Evolutionary conservation across 2,888 invertebrate species (phyloP).

Genomic region (Caenorhabditis macrosperma): DNA sequence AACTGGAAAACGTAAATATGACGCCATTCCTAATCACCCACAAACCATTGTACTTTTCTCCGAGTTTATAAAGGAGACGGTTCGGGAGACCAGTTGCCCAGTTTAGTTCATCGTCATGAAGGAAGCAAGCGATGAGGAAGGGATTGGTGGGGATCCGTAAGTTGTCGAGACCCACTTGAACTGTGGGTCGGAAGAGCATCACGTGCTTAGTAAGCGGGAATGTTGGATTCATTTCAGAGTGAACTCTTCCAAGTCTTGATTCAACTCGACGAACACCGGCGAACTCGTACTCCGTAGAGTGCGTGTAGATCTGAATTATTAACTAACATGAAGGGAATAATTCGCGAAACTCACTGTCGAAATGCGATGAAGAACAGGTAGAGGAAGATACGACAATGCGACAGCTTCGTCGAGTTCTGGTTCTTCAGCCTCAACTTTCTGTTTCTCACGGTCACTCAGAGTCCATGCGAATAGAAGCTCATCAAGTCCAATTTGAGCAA

Average conservation of each 20-base stretch:
- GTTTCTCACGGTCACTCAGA: conserved; percentile 34
- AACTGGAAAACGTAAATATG: conserved; percentile 59
- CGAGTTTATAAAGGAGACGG: conserved; percentile 73
- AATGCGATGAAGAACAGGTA: conserved; percentile 56
- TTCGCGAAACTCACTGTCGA: conserved; percentile 31
- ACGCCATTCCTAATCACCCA: not conserved
- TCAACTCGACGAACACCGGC: conserved; percentile 60
- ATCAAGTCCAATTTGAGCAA: conserved; percentile 65
- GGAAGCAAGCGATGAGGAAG: conserved; percentile 73
- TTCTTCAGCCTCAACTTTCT: conserved; percentile 29
- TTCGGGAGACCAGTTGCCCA: conserved; percentile 74
- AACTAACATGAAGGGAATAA: not conserved
- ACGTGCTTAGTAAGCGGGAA: conserved; percentile 61
- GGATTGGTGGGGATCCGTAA: conserved; percentile 37
- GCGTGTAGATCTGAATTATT: conserved; percentile 48
- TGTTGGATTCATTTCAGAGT: conserved; percentile 31
- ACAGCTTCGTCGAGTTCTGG: conserved; percentile 31
- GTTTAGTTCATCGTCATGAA: conserved; percentile 68
- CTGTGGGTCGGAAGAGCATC: conserved; percentile 60
- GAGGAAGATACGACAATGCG: conserved; percentile 16
- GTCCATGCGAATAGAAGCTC: conserved; percentile 65
- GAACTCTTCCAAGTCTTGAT: conserved; percentile 48
- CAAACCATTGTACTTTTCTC: conserved; percentile 67
- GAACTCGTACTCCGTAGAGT: conserved; percentile 54
- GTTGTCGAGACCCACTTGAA: conserved; percentile 43